Evolutionary conservation across 2,113 vertebrate genomes (phyloP), one percentile per base, ranked within the genome.

Genomic region (Rhegmatorhina hoffmannsi): DNA sequence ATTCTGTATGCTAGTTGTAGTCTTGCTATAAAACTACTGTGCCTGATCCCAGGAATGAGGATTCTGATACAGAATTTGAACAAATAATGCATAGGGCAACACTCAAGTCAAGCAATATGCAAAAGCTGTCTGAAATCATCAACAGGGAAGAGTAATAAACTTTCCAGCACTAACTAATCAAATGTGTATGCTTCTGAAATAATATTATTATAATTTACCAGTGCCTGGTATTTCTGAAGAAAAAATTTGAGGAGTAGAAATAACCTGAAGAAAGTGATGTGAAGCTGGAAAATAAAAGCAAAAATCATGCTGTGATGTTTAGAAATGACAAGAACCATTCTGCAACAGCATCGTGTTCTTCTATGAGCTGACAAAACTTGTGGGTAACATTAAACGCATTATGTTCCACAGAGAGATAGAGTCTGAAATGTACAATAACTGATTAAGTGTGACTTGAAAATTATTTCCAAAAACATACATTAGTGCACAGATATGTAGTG

Each of bases 241-340:
- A 82, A 83, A 89, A 76, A 72, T 80, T 50, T 92, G 75, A 18
- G 83, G 33, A 86, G 47, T 84, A 80, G 78, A 87, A 90, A 38
- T 68, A 81, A 55, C 49, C 62, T 55, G 87, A 52, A 92, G 86
- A 33, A 94, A 83, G 43, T 55, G 25, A 89, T 40, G 31, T 38
- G 63, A 92, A 77, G 69, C 77, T 84, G 74, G 79, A 96, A 84
- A 91, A 79, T 17, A 94, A 94, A 92, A 89, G 66, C 6, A 86
- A 76, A 95, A 86, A 76, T 26, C 52, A 64, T 44, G 17, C 7
- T 89, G 33, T 40, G 40, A 66, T 64, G 62, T 79, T 84, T 50
- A 68, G 49, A 84, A 79, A 38, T 19, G 44, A 49, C 21, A 52
- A 87, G 50, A 92, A 55, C 21, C 16, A 47, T 63, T 49, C n/a